Evolutionary conservation across 2,113 vertebrate genomes (phyloP), one percentile per base, ranked within the genome.

Genomic region (Gulo gulo): DNA sequence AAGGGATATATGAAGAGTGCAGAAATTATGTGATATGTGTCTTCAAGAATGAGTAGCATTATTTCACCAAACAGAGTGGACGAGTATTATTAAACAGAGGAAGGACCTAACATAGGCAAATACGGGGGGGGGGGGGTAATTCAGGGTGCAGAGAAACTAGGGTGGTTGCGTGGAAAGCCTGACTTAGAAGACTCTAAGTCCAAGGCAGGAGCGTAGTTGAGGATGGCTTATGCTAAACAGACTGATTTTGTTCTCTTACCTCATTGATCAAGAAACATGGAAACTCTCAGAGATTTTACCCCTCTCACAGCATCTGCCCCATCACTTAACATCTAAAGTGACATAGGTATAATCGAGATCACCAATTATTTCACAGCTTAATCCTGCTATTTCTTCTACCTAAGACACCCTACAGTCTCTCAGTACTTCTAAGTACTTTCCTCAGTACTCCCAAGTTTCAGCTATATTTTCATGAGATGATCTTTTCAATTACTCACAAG

Each of bases 121-220:
- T 1, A 36, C 11, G 65, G 2, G 1, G 1, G 1, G 3, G 39
- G 39, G 39, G 39, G 5, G 0, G 4, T 7, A 24, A 26, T 15
- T 61, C 39, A 73, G 20, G 0, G 18, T 23, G 9, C 4, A 36
- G 16, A 55, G 13, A 11, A 89, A 63, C 2, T 29, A 4, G 20
- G 21, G 10, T n/a, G 47, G 26, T 6, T 42, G 1, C 6, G 0
- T 39, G 8, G 26, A 29, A 83, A 84, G 18, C 2, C 7, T 50
- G 6, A 1, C 3, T 26, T 23, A 1, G 29, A 87, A n/a, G 7
- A 47, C 13, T 4, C 1, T 31, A 24, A 88, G 4, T 52, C 7
- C 4, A 59, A 57, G 9, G 34, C 61, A 96, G 23, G 50, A 36
- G 42, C 9, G 29, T 11, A 61, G 4, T 39, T 55, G 9, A 85